Conservation (phyloP, 1,140 invertebrate species). For the Plectrocnemia conspersa region DNA sequence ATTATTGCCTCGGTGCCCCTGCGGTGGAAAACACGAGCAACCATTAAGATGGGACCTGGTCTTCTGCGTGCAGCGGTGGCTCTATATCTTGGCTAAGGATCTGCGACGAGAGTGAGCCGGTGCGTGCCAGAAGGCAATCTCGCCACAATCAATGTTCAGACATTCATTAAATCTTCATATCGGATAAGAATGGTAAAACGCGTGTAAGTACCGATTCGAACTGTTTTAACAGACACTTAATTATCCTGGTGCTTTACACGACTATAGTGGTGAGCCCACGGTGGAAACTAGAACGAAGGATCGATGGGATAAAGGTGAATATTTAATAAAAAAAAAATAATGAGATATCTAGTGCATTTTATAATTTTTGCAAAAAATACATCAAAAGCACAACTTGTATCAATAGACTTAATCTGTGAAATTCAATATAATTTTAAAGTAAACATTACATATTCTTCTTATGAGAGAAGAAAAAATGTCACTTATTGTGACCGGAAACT, state of each 20-base stretch:
- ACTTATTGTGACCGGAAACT: no score
- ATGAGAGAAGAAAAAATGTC: no score
- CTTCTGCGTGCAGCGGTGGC: not conserved
- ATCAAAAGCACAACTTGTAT: no score
- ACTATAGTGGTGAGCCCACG: not conserved
- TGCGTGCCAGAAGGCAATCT: slow-evolving; percentile 32
- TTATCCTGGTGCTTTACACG: not conserved
- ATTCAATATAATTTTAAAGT: no score
- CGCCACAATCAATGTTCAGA: slow-evolving; percentile 34
- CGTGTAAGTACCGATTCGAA: slow-evolving; percentile 19
- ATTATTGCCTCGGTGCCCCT: not conserved
- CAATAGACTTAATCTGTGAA: no score
- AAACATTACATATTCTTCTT: no score
- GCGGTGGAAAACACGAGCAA: no score
- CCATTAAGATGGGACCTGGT: not conserved
- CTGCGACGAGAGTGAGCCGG: slow-evolving; percentile 2
- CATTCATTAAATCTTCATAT: slow-evolving; percentile 35
- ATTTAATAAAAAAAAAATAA: no score
- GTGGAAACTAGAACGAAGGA: not conserved
- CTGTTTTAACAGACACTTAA: not conserved
- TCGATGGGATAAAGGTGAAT: not conserved
- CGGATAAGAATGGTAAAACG: slow-evolving; percentile 28
- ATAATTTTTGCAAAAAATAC: no score
- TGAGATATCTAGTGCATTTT: no score
- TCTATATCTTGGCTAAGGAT: not conserved